Percentiles rank a stretch among this genome's conserved stretches.
phyloP scores from a whole-genome alignment of 2,888 invertebrate genomes.

The Polylopha cassiicola region DNA sequence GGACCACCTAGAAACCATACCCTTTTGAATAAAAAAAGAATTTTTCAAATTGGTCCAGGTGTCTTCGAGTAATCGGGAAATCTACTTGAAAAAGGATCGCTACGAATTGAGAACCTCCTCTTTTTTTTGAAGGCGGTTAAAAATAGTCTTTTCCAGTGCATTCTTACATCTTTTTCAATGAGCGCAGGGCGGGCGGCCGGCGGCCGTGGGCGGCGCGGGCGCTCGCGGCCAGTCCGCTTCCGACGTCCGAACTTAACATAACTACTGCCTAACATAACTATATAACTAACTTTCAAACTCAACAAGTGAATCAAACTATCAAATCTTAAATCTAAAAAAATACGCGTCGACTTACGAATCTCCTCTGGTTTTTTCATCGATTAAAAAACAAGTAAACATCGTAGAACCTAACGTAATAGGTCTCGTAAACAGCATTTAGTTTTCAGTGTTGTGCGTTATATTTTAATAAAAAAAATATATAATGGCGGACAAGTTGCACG shows the following conservation, averaged over 20 bases:
- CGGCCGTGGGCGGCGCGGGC: conserved; percentile 60
- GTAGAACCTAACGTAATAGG: conserved; percentile 1
- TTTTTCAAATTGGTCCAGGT: no score
- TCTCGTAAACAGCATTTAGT: not conserved
- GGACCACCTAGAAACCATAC: no score
- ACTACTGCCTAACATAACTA: conserved; percentile 23
- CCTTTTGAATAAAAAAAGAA: no score
- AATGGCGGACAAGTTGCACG: conserved; percentile 87
- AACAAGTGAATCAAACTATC: no score
- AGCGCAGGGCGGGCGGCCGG: conserved; percentile 48
- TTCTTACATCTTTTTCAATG: conserved; percentile 29
- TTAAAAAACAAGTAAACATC: no score
- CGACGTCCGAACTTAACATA: conserved; percentile 35
- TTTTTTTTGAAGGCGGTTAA: not conserved
- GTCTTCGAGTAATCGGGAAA: no score
- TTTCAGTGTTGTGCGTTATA: conserved; percentile 11
- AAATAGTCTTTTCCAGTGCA: conserved; percentile 41
- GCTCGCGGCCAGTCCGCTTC: conserved; percentile 56
- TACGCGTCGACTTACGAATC: no score
- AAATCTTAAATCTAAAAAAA: no score
- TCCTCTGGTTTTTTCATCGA: no score
- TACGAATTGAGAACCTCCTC: not conserved
- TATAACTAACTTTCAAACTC: conserved; percentile 7
- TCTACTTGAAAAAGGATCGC: no score
- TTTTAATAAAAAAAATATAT: conserved; percentile 22